Base-by-base conservation (phyloP, 2,888 invertebrate species). In the Meganola albula region DNA sequence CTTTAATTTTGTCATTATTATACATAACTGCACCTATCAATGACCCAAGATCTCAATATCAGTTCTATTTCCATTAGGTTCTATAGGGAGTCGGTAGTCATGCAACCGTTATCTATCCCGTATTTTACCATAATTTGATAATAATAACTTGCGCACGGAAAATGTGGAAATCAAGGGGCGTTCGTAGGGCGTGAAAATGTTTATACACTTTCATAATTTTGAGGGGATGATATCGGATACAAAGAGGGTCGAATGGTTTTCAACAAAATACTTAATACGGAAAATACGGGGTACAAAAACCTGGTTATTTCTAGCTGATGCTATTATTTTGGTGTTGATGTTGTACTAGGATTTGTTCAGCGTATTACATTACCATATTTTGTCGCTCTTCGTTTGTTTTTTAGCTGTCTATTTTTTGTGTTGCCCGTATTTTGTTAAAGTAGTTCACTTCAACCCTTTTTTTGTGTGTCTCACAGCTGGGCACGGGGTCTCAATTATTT, bases 141-240 rank as follows among this genome's bases (percentile, higher is more conserved):
- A 84, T 84, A 85, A 85, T 84, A 83, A 82, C 69, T 74, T 77
- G 60, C 69, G 67, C 63, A 57, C 62, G 63, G 73, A 58, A 74
- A 78, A 72, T 65, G 72, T 66, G 73, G 70, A 77, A 80, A 79
- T 70, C 63, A 70, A 62, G 71, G 79, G 77, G 75, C 56, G 62
- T 55, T 50, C 50, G 50, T 36, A 24, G 82, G 83, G 83, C 77
- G 84, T 80, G 82, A 83, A 80, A 84, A 83, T 83, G 80, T 85
- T 83, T 80, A 83, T 83, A 84, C 83, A 82, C 77, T 82, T 83
- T 82, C 79, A 84, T 84, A 84, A 84, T 84, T 83, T 79, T 68
- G 73, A 79, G 67, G 84, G 84, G 82, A 75, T 79, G 72, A 74
- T 77, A 82, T 79, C 74, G 69, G 62, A 77, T 73, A 65, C 63